Evolutionary conservation across 2,888 invertebrate genomes (phyloP).

Genomic region (Eilema caniola): DNA sequence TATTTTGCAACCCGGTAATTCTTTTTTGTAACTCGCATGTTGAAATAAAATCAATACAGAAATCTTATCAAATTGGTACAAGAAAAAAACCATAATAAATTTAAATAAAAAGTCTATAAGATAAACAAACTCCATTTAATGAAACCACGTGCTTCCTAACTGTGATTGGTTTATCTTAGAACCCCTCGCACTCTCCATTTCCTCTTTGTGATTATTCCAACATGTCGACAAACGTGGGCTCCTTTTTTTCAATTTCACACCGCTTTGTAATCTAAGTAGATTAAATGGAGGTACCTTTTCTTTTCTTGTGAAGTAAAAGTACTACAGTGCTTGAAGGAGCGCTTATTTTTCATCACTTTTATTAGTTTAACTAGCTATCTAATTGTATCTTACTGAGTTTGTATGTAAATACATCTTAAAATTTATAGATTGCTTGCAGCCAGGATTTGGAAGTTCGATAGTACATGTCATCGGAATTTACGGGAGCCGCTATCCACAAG

Average conservation of each 20-base stretch:
- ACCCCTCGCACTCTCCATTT: slow-evolving; percentile 9
- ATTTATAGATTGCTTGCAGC: too few species aligned
- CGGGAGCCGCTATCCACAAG: too few species aligned
- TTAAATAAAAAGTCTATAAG: background rate
- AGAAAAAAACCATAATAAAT: background rate
- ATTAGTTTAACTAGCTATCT: too few species aligned
- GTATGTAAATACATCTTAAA: too few species aligned
- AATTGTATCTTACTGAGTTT: too few species aligned
- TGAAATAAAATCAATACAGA: background rate
- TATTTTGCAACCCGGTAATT: too few species aligned
- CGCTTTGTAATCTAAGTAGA: slow-evolving; percentile 15
- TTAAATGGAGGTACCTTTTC: background rate
- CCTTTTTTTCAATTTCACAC: slow-evolving; percentile 23
- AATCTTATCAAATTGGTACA: background rate
- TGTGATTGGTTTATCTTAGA: slow-evolving; percentile 23
- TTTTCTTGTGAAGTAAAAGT: background rate
- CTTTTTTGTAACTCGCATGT: too few species aligned
- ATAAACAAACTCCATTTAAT: slow-evolving; percentile 6
- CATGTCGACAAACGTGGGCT: slow-evolving; percentile 10
- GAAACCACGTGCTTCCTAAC: slow-evolving; percentile 9
- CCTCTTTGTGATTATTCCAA: slow-evolving; percentile 16
- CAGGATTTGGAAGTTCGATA: too few species aligned
- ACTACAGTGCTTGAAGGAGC: background rate
- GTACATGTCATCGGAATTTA: too few species aligned
- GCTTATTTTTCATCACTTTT: background rate